Evolutionary conservation across 1,140 invertebrate genomes (phyloP).

Genomic region (Drosophila subpulchrella): DNA sequence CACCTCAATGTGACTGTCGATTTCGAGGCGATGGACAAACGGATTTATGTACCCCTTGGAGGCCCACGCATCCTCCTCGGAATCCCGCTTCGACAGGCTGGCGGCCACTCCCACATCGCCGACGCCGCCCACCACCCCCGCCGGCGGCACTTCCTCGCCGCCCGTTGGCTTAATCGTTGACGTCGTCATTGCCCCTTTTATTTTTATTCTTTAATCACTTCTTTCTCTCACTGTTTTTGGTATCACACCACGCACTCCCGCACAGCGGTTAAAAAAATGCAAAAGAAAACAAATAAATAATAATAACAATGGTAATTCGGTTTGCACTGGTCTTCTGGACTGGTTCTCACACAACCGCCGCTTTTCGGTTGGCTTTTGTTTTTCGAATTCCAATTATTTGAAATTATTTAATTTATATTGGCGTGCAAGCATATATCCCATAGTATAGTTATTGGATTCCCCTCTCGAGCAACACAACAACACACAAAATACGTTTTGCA

Average conservation of each 20-base stretch:
- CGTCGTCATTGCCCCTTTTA: slow-evolving; percentile 59
- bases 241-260: slow-evolving; percentile 26
- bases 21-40: slow-evolving; percentile 93
- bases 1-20: slow-evolving; percentile 93
- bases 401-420: not conserved
- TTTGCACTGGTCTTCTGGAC: not conserved
- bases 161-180: slow-evolving; percentile 54
- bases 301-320: not conserved
- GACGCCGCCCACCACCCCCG: slow-evolving; percentile 2
- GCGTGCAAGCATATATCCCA: not conserved
- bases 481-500: slow-evolving; percentile 1
- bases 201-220: not conserved
- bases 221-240: slow-evolving; percentile 10
- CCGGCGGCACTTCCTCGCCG: slow-evolving; percentile 20
- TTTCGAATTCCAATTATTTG: not conserved
- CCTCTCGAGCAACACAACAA: slow-evolving; percentile 1
- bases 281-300: slow-evolving; percentile 15
- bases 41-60: slow-evolving; percentile 89
- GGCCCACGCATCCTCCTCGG: slow-evolving; percentile 79
- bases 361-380: not conserved
- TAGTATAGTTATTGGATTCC: slow-evolving; percentile 12
- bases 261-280: slow-evolving; percentile 19
- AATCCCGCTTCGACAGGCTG: slow-evolving; percentile 65
- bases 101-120: slow-evolving; percentile 14
- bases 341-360: not conserved